These are phyloP conservation scores for Zhuqinia jingwanae DNA, from an alignment of 2,888 invertebrate genomes.

Conservation along the genomic window DNA sequence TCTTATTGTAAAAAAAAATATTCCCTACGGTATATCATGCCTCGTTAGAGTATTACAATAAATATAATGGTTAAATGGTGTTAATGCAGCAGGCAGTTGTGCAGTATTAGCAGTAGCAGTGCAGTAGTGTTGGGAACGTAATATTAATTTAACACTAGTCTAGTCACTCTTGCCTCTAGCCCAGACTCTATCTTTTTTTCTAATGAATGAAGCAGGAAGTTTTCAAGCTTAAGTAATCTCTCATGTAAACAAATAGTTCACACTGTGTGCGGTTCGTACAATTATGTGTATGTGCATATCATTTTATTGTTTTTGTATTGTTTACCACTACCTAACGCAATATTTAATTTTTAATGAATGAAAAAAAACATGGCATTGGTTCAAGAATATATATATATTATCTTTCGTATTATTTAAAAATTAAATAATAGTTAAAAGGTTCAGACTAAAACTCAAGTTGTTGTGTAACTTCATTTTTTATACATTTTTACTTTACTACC, in stretches of 20 bases:
- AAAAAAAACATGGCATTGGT: too few species aligned
- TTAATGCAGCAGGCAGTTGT: too few species aligned
- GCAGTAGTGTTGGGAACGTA: neutral
- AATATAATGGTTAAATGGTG: too few species aligned
- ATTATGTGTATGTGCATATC: neutral
- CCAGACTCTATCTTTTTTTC: neutral
- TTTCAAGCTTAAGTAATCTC: neutral
- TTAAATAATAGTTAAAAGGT: too few species aligned
- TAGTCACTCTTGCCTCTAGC: neutral
- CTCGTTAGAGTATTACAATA: neutral
- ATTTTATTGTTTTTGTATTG: neutral
- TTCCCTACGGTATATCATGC: too few species aligned
- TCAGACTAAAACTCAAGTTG: too few species aligned
- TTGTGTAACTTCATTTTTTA: too few species aligned
- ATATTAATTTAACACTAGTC: neutral
- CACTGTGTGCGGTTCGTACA: neutral
- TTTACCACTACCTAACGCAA: conserved; percentile 36
- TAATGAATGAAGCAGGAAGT: neutral
- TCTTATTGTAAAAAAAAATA: neutral
- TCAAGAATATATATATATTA: too few species aligned
- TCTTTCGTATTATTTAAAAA: too few species aligned
- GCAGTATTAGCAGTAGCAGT: neutral
- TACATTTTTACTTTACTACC: too few species aligned
- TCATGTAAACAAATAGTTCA: neutral
- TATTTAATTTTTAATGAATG: neutral